Conservation (phyloP, 2,113 vertebrate genomes). For the Mesembrinibis cayennensis region DNA sequence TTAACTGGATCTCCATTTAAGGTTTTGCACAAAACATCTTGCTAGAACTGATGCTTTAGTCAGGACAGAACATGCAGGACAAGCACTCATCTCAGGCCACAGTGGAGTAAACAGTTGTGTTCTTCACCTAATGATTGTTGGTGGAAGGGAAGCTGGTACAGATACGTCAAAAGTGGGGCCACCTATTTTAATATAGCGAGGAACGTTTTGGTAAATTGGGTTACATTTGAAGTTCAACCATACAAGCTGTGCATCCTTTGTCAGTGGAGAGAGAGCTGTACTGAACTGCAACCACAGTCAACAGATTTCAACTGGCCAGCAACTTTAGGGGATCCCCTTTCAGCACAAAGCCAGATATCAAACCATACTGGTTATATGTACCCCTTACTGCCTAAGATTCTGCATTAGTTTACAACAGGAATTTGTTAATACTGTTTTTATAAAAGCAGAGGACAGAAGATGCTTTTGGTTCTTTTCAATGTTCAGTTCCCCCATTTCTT, state of each 20-base stretch:
- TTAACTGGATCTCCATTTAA: not conserved
- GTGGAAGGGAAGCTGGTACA: not conserved
- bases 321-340: not conserved
- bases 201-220: not conserved
- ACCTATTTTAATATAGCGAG: not conserved
- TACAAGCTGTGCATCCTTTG: not conserved
- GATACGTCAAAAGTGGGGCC: not conserved
- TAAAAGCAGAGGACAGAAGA: not conserved
- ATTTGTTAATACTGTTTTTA: not conserved
- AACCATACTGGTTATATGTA: not conserved
- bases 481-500: not conserved
- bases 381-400: not conserved
- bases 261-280: not conserved
- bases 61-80: not conserved
- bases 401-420: not conserved
- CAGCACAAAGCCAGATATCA: not conserved
- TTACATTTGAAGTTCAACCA: not conserved
- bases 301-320: not conserved
- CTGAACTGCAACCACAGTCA: not conserved
- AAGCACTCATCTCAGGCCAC: not conserved
- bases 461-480: not conserved
- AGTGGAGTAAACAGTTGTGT: not conserved
- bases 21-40: not conserved
- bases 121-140: not conserved
- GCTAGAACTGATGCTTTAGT: not conserved